These are phyloP conservation scores for Numenius phaeopus DNA, from an alignment of 2,797 vertebrate species.

Conservation along the genomic window DNA sequence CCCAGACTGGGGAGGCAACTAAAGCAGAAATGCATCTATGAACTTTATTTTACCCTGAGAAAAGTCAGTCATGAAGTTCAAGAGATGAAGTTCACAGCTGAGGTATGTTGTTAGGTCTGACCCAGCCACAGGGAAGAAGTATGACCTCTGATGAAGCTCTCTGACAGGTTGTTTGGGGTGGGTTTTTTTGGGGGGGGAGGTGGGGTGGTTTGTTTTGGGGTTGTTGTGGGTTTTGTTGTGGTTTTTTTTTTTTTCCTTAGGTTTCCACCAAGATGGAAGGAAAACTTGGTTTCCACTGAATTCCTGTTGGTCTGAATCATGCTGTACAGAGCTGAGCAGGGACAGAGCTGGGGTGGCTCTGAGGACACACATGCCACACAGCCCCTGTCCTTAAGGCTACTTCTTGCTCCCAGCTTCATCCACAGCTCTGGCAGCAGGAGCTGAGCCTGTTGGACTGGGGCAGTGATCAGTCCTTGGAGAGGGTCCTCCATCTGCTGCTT, in stretches of 20 bases:
- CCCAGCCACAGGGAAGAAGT: not conserved
- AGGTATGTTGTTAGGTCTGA: not conserved
- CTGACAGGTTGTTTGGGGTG: not conserved
- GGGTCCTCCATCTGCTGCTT: not conserved
- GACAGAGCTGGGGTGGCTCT: not conserved
- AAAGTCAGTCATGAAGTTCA: not conserved
- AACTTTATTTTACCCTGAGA: not conserved
- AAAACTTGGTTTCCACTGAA: not conserved
- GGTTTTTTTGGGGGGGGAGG: accelerated
- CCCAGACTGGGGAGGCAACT: not conserved
- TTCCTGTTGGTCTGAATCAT: accelerated
- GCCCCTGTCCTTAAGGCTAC: not conserved
- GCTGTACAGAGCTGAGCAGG: not conserved
- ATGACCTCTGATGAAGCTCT: not conserved
- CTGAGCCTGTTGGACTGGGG: not conserved
- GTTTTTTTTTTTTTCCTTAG: too few species aligned
- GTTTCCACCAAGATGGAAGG: not conserved
- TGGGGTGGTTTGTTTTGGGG: not conserved
- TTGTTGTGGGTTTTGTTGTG: not conserved
- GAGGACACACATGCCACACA: accelerated
- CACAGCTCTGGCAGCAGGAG: not conserved
- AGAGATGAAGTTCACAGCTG: not conserved
- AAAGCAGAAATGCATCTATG: not conserved
- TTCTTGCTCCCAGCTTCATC: not conserved
- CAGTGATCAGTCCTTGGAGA: not conserved